These are phyloP conservation scores for Actinemys pallida DNA, from an alignment of 2,113 vertebrate species.

Conservation along the genomic window DNA sequence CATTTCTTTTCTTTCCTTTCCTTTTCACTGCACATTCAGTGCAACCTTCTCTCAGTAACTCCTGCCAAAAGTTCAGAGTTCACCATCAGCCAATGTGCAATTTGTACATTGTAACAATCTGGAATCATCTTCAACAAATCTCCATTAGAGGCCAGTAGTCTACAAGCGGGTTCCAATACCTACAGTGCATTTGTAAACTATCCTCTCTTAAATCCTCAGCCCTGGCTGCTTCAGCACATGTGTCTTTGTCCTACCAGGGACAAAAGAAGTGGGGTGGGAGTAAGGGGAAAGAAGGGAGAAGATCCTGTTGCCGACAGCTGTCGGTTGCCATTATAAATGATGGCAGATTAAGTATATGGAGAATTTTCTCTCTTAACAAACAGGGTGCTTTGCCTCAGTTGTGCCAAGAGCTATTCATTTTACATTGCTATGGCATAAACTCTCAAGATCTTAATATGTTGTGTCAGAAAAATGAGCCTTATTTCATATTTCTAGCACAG, in stretches of 20 bases:
- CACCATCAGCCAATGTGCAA: accelerated
- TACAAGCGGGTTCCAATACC: neutral
- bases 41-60: neutral
- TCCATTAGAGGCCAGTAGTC: neutral
- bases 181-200: accelerated
- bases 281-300: neutral
- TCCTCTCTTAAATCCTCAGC: neutral
- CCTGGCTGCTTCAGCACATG: accelerated
- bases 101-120: accelerated
- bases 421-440: neutral
- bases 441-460: slow-evolving; percentile 38
- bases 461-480: slow-evolving; percentile 45
- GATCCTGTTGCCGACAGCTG: neutral
- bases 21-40: neutral
- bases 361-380: neutral
- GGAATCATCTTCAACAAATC: neutral
- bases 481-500: neutral
- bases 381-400: neutral
- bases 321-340: accelerated
- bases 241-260: accelerated
- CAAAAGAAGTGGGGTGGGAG: neutral
- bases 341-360: accelerated
- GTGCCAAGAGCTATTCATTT: neutral
- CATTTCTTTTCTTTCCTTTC: neutral
- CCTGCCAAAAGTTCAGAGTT: accelerated